Conservation (phyloP, 2,113 vertebrate genomes). For the Sinocyclocheilus anophthalmus region DNA sequence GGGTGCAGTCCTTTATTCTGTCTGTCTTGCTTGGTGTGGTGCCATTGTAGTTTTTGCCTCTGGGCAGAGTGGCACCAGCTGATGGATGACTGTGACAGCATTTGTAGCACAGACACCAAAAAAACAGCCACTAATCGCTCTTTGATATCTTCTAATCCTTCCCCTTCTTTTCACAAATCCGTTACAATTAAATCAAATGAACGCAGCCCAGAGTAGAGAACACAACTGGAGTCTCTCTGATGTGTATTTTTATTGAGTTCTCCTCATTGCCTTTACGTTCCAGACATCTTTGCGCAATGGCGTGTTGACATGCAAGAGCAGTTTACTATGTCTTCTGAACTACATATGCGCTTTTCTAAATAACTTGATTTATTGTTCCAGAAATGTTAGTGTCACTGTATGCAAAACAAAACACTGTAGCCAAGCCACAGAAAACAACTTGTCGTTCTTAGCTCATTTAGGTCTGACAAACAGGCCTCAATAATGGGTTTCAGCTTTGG, state of each 20-base stretch:
- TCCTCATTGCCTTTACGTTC: constrained; percentile 48
- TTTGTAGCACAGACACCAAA: constrained; percentile 60
- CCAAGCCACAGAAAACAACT: constrained; percentile 73
- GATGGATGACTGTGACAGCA: constrained; percentile 74
- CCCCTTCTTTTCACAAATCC: constrained; percentile 42
- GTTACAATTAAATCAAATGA: constrained; percentile 46
- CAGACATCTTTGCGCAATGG: constrained; percentile 30
- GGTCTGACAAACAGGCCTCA: constrained; percentile 63
- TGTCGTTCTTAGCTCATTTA: constrained; percentile 63
- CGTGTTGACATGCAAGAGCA: constrained; percentile 48
- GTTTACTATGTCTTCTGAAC: constrained; percentile 53
- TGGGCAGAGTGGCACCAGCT: constrained; percentile 72
- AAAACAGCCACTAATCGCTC: constrained; percentile 44
- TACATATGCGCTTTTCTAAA: constrained; percentile 67
- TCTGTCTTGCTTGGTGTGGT: constrained; percentile 67
- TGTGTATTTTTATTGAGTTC: constrained; percentile 41
- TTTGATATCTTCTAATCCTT: constrained; percentile 54
- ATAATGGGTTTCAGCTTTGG: constrained; percentile 66
- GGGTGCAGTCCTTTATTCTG: constrained; percentile 62
- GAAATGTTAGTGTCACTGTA: constrained; percentile 69
- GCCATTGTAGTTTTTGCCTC: constrained; percentile 70
- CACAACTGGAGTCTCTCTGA: constrained; percentile 31
- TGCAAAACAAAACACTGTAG: constrained; percentile 71
- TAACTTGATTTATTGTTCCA: constrained; percentile 69
- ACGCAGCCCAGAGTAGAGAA: constrained; percentile 34